These are phyloP conservation scores for Formica selysi DNA, from an alignment of 1,140 invertebrate species.

Conservation along the genomic window DNA sequence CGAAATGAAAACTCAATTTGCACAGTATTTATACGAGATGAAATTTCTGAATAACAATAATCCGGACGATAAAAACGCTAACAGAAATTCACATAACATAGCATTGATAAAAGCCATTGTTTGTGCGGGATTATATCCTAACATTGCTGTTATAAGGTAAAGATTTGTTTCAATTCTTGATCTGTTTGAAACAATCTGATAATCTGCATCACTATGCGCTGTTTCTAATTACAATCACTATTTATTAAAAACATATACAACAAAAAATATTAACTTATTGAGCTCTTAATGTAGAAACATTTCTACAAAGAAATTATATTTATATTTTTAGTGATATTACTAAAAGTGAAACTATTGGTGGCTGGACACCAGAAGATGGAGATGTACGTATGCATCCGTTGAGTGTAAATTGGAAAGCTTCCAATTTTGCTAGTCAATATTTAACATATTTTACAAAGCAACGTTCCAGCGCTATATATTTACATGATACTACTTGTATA, in stretches of 20 bases:
- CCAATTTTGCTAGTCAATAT: constrained; percentile 88
- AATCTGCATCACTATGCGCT: not conserved
- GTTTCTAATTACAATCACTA: not conserved
- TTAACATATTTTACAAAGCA: constrained; percentile 91
- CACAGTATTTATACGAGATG: constrained; percentile 90
- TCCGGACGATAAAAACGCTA: constrained; percentile 88
- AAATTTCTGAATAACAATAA: constrained; percentile 89
- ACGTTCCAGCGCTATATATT: constrained; percentile 88
- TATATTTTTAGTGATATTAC: constrained; percentile 49
- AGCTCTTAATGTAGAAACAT: too few relatives aligned
- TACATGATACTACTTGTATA: constrained; percentile 91
- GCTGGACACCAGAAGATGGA: constrained; percentile 87
- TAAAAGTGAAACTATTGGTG: constrained; percentile 48
- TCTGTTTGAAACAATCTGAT: not conserved
- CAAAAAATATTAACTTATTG: too few relatives aligned
- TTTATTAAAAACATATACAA: not conserved
- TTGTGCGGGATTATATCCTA: constrained; percentile 96
- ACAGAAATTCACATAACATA: constrained; percentile 92
- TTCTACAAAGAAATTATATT: not conserved
- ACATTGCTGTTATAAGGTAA: constrained; percentile 90
- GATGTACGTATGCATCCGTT: constrained; percentile 90
- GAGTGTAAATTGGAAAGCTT: constrained; percentile 88
- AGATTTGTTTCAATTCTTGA: constrained; percentile 23
- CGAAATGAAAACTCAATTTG: constrained; percentile 95
- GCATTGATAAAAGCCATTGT: constrained; percentile 94